Conservation (phyloP, 2,113 vertebrate genomes). For the Prunella fulvescens region DNA sequence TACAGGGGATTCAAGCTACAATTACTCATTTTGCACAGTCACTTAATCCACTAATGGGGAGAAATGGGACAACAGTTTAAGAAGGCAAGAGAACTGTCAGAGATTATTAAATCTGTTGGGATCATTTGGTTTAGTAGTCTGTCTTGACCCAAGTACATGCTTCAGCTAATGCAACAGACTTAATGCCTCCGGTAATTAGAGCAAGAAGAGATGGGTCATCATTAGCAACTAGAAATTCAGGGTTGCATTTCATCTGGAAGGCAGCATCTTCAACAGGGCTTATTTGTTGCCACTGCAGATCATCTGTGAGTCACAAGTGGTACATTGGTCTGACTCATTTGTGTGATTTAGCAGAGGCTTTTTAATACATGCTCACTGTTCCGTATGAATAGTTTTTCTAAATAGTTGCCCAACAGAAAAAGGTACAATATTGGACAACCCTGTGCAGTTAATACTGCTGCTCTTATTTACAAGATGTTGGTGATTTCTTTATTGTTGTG, state of each 20-base stretch:
- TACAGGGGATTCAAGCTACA: background rate
- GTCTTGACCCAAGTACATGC: slow-evolving; percentile 27
- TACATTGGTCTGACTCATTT: slow-evolving; percentile 8
- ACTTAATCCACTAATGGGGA: slow-evolving; percentile 46
- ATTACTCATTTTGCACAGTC: slow-evolving; percentile 50
- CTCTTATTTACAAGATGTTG: background rate
- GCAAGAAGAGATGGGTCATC: slow-evolving; percentile 33
- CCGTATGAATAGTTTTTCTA: background rate
- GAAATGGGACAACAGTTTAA: slow-evolving; percentile 49
- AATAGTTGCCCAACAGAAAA: slow-evolving; percentile 21
- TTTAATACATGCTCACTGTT: slow-evolving; percentile 17
- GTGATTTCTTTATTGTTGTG: background rate
- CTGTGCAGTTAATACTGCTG: background rate
- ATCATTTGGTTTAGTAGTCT: slow-evolving; percentile 38
- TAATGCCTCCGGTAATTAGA: slow-evolving; percentile 51
- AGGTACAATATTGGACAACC: background rate
- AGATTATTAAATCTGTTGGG: slow-evolving; percentile 17
- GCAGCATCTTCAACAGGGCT: slow-evolving; percentile 8
- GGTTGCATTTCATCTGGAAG: slow-evolving; percentile 27
- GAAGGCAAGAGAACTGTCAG: slow-evolving; percentile 54
- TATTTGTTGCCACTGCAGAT: slow-evolving; percentile 33
- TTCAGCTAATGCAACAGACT: slow-evolving; percentile 41
- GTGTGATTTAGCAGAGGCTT: slow-evolving; percentile 27
- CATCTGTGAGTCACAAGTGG: slow-evolving; percentile 17
- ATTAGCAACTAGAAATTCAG: slow-evolving; percentile 38